These are phyloP conservation scores for Myripristis jacobus DNA, from an alignment of 2,797 vertebrate species.

Conservation along the genomic window DNA sequence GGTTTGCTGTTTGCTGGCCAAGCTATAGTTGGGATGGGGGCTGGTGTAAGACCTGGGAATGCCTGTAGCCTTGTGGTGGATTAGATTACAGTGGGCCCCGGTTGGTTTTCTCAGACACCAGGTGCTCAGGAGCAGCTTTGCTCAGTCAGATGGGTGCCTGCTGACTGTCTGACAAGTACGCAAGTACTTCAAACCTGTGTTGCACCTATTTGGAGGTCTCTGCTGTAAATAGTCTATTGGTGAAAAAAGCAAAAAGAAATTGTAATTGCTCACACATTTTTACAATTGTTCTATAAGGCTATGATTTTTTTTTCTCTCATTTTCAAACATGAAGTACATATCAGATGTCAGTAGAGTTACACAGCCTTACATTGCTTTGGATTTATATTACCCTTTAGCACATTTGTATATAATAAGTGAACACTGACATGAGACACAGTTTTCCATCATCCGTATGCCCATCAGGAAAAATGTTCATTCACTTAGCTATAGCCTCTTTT, in stretches of 20 bases:
- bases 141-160: constrained; percentile 65
- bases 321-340: not conserved
- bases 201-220: constrained; percentile 10
- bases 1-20: constrained; percentile 71
- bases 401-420: not conserved
- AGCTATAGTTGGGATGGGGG: constrained; percentile 56
- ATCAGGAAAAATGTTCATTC: not conserved
- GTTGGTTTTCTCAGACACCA: constrained; percentile 85
- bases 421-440: not conserved
- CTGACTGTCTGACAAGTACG: constrained; percentile 54
- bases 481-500: constrained; percentile 1
- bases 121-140: constrained; percentile 86
- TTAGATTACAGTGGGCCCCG: constrained; percentile 90
- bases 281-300: not conserved
- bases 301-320: not conserved
- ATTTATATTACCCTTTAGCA: not conserved
- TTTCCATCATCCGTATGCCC: not conserved
- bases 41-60: constrained; percentile 71
- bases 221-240: not conserved
- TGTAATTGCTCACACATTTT: not conserved
- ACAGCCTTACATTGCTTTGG: not conserved
- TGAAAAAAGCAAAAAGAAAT: not conserved
- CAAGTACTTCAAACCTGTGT: constrained; percentile 22
- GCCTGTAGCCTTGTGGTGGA: constrained; percentile 87
- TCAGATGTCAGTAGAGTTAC: not conserved